Conservation (phyloP, 2,113 vertebrate species). For the Cariama cristata region DNA sequence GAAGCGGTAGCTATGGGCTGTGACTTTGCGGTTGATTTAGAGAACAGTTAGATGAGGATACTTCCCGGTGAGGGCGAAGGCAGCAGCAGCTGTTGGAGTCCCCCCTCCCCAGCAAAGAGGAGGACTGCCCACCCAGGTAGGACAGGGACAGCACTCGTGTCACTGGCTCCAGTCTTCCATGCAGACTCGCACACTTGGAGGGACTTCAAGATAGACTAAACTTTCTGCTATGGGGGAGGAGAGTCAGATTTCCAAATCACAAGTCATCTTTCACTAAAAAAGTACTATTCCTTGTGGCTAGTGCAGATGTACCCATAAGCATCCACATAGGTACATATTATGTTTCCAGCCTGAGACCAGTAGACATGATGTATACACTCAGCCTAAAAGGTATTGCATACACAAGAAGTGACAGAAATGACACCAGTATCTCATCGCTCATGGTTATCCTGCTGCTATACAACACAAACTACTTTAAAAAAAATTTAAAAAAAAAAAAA, state of each 20-base stretch:
- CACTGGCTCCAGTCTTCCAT: background rate
- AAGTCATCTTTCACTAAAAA: background rate
- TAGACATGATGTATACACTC: fast-evolving
- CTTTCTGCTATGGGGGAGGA: background rate
- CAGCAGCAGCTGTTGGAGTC: background rate
- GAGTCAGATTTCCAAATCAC: background rate
- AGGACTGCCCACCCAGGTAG: background rate
- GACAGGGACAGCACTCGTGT: background rate
- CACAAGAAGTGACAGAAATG: background rate
- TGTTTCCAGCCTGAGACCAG: background rate
- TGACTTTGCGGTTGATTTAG: background rate
- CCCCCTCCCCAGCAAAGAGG: background rate
- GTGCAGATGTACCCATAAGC: background rate
- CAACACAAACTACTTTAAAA: background rate
- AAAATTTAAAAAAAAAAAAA: background rate
- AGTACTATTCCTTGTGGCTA: background rate
- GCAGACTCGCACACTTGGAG: background rate
- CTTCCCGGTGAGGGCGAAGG: background rate
- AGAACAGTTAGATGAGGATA: background rate
- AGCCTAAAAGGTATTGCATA: background rate
- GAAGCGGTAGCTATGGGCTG: background rate
- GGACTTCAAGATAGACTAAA: background rate
- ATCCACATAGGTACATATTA: fast-evolving
- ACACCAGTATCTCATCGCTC: background rate
- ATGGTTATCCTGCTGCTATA: background rate